Percentiles rank a stretch among this genome's conserved stretches.
Conservation (phyloP, 2,797 vertebrate species). For the Myotis daubentonii region DNA sequence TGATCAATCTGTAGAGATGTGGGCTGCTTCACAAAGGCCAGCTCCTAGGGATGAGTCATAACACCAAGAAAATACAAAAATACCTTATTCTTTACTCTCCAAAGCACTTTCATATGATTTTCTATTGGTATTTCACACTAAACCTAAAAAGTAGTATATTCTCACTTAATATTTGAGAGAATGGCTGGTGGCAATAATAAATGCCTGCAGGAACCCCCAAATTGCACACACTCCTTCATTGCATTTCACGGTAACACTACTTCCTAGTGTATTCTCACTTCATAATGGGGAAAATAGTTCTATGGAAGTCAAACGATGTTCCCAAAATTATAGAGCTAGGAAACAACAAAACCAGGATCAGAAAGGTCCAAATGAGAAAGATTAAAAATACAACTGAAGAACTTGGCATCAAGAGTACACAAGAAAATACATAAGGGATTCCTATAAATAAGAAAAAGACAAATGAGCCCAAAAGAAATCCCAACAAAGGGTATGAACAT, state of each 20-base stretch:
- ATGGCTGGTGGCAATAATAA: slow-evolving; percentile 23
- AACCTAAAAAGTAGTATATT: background rate
- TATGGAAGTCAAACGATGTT: background rate
- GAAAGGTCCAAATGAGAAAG: slow-evolving; percentile 35
- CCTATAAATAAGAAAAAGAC: slow-evolving; percentile 46
- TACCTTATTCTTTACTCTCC: slow-evolving; percentile 26
- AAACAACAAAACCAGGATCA: slow-evolving; percentile 20
- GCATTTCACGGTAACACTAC: background rate
- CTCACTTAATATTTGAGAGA: slow-evolving; percentile 42
- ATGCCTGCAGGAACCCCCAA: background rate
- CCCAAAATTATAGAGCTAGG: slow-evolving; percentile 21
- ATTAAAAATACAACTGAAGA: slow-evolving; percentile 3
- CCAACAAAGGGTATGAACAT: background rate
- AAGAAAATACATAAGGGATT: background rate
- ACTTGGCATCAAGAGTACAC: background rate
- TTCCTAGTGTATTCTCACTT: background rate
- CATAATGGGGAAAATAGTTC: background rate
- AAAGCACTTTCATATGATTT: slow-evolving; percentile 1
- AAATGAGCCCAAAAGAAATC: slow-evolving; percentile 36
- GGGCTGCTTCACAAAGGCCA: slow-evolving; percentile 15
- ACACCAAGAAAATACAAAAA: slow-evolving; percentile 50
- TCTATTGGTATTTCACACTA: slow-evolving; percentile 2
- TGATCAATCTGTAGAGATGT: background rate
- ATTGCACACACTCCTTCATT: background rate
- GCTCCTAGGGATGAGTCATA: background rate